Percentiles rank a stretch among this genome's conserved stretches.
These are phyloP conservation scores for Holothuria scabra DNA, from an alignment of 53 echinoderm and acorn worm genomes.

Conservation along the genomic window DNA sequence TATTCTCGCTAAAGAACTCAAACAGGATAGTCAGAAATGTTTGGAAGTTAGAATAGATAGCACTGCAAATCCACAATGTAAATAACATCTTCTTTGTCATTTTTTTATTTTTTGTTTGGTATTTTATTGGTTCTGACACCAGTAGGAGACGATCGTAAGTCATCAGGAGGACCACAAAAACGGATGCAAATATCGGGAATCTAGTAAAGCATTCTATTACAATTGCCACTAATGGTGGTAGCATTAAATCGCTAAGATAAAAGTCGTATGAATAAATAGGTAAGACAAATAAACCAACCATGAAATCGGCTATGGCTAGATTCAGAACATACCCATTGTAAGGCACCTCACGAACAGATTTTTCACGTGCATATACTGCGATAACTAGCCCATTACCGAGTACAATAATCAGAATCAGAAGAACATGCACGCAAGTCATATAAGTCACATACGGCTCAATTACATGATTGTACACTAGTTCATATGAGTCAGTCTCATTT, in stretches of 20 bases:
- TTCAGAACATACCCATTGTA: slow-evolving; percentile 4
- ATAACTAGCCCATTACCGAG: slow-evolving; percentile 32
- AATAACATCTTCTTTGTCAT: background rate
- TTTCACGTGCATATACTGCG: background rate
- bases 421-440: background rate
- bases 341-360: background rate
- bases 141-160: slow-evolving; percentile 22
- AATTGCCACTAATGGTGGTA: background rate
- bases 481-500: too few species aligned
- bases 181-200: slow-evolving; percentile 15
- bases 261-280: background rate
- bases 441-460: background rate
- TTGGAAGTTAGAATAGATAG: too few species aligned
- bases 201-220: background rate
- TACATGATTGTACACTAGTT: too few species aligned
- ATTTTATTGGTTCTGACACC: slow-evolving; percentile 17
- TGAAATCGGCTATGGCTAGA: background rate
- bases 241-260: too few species aligned
- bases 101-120: background rate
- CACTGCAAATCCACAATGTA: too few species aligned
- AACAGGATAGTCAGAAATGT: too few species aligned
- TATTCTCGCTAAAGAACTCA: too few species aligned
- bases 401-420: background rate
- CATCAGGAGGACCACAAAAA: slow-evolving; percentile 10
- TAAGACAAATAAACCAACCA: background rate